Percentiles rank a stretch among this genome's conserved stretches.
Evolutionary conservation across 2,888 invertebrate genomes (phyloP).

Genomic region (Leptopterna dolabrata): DNA sequence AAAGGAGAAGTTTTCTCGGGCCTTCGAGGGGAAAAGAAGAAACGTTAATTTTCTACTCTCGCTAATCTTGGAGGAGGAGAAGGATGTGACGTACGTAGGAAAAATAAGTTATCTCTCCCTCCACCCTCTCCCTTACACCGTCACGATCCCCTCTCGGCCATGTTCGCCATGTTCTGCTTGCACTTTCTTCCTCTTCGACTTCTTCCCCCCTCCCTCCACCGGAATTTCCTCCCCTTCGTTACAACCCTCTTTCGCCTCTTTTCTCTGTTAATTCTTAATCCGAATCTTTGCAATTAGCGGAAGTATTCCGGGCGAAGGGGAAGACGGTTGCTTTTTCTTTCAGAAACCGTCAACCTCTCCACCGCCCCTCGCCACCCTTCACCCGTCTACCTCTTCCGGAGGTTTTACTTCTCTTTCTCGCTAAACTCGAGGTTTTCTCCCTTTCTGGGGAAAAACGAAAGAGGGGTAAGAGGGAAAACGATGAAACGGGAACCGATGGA

Average conservation of each 20-base stretch:
- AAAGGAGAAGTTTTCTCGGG: background rate
- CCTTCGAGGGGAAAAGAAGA: background rate
- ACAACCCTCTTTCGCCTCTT: conserved; percentile 5
- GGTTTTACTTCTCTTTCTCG: conserved; percentile 30
- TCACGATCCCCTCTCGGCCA: background rate
- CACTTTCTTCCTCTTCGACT: conserved; percentile 25
- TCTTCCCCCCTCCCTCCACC: background rate
- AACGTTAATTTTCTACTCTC: conserved; percentile 47
- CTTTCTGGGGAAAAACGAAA: conserved; percentile 16
- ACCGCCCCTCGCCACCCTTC: conserved; percentile 45
- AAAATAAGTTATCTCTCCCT: conserved; percentile 52
- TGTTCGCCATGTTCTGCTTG: conserved; percentile 22
- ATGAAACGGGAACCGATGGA: background rate
- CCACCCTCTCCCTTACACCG: background rate
- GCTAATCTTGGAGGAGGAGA: conserved; percentile 43
- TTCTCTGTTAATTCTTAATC: conserved; percentile 59
- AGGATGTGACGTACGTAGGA: conserved; percentile 54
- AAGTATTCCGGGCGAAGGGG: conserved; percentile 57
- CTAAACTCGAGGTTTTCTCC: conserved; percentile 42
- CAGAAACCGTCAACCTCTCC: background rate
- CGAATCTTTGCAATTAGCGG: conserved; percentile 61
- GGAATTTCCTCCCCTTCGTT: background rate
- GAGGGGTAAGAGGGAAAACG: background rate
- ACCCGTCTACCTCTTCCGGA: too few species aligned
- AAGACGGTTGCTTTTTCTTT: conserved; percentile 25